Evolutionary conservation across 1,140 invertebrate genomes (phyloP), one percentile per base, ranked within the genome.

Genomic region (Battus philenor): DNA sequence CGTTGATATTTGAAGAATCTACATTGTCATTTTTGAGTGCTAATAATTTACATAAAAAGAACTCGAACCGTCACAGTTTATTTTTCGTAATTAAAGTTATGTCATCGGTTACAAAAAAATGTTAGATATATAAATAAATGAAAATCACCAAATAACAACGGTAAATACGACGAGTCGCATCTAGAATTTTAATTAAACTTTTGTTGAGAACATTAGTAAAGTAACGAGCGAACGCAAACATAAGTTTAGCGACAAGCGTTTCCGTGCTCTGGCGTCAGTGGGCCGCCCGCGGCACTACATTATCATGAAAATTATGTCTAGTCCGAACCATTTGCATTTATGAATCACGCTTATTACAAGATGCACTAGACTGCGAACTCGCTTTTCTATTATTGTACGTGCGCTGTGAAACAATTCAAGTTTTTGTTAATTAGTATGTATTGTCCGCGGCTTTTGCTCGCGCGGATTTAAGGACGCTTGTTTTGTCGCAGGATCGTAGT

Each of bases 341-440:
- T 41, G 38, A 41, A 41, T 41, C 38, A 41, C 10, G 38, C 24
- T 41, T 41, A 41, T 41, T 41, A 41, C 38, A 41, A 41, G 38
- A 41, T 41, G 38, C 38, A 41, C 22, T 41, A 41, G 38, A 41
- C 38, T 41, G 38, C 38, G 24, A 41, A 41, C 38, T 24, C 20
- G 36, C 36, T 41, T 24, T 13, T 39, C 38, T 41, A 41, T 41
- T 41, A 41, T 41, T 17, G 29, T 41, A 27, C 38, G 38, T 41
- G 24, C 38, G 38, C 38, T 41, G 38, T 41, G 38, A 41, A 41
- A 41, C 38, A 41, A 41, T 41, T 41, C 38, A 41, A 41, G 38
- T 41, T 41, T 36, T 41, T 41, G 38, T 41, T 41, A 41, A 41
- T 41, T 41, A 41, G 22, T 41, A 41, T 12, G 38, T 41, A 41